Base-by-base conservation (phyloP, 2,113 vertebrate genomes). In the Rhegmatorhina hoffmannsi region DNA sequence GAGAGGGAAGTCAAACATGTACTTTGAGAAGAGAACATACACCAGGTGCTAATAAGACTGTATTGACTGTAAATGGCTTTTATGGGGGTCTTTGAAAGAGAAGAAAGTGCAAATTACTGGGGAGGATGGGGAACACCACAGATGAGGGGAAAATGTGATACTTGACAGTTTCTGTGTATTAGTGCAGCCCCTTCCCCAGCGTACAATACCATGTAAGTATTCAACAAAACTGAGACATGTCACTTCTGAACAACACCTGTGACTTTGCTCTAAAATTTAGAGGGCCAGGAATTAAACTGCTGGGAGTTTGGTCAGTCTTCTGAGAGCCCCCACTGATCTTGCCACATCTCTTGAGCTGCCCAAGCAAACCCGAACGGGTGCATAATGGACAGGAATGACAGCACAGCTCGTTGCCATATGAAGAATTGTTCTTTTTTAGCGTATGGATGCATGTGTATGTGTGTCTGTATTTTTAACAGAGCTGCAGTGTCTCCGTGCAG, bases 401-500 rank as follows among this genome's bases (percentile, higher is more conserved):
- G 79, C 69, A 28, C 50, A 72, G 85, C 85, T 90, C 73, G 6
- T 49, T 29, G 14, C 76, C 7, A 7, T 74, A 34, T 43, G 63
- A 85, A 59, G 59, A 73, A 63, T 89, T 75, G 87, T 90, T 89
- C 82, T 88, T 90, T 87, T 77, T 72, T 47, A 85, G 67, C 0
- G 78, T 82, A 59, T 21, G 59, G 72, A 31, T 89, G 68, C 84
- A 40, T 46, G 44, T 95, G 75, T 87, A 84, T 49, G 76, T 20
- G 49, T 62, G 69, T 89, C 67, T 16, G 56, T 13, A 94, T 90
- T 90, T 96, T 93, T 96, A 92, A 73, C 84, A 69, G 90, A 90
- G 85, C 75, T 64, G 88, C 81, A 83, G 88, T 44, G 53, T 83
- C 70, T 83, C 92, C 6, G 1, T 72, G 79, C 84, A 50, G 92